These are phyloP conservation scores for Dicrurus megarhynchus DNA, from an alignment of 2,113 vertebrate species.

Conservation along the genomic window DNA sequence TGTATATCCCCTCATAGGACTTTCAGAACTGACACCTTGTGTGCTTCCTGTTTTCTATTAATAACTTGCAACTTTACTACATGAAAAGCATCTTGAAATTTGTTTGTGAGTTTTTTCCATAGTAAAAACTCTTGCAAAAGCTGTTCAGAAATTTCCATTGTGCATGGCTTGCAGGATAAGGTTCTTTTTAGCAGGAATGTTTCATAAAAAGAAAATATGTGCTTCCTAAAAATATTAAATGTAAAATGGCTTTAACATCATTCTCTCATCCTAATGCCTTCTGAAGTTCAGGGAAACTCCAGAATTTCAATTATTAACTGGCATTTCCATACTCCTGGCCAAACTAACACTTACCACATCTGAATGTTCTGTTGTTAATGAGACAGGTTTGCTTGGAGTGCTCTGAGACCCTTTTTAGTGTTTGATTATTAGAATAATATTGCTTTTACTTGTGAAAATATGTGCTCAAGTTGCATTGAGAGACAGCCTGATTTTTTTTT, in stretches of 20 bases:
- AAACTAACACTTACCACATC: background rate
- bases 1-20: background rate
- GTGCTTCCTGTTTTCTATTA: background rate
- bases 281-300: background rate
- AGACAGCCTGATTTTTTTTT: background rate
- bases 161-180: background rate
- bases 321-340: background rate
- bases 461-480: background rate
- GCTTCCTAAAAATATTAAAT: background rate
- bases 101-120: background rate
- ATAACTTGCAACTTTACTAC: background rate
- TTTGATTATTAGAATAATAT: background rate
- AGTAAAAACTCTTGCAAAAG: background rate
- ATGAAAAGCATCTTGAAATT: background rate
- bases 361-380: background rate
- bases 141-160: background rate
- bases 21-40: background rate
- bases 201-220: background rate
- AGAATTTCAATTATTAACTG: background rate
- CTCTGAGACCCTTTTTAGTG: background rate
- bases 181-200: background rate
- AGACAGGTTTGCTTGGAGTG: background rate
- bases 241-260: background rate
- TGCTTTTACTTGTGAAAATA: background rate
- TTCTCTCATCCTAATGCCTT: background rate